Percentiles rank a stretch among this genome's conserved stretches.
phyloP scores from a whole-genome alignment of 2,797 vertebrate species.

The Leptodactylus fallax region DNA sequence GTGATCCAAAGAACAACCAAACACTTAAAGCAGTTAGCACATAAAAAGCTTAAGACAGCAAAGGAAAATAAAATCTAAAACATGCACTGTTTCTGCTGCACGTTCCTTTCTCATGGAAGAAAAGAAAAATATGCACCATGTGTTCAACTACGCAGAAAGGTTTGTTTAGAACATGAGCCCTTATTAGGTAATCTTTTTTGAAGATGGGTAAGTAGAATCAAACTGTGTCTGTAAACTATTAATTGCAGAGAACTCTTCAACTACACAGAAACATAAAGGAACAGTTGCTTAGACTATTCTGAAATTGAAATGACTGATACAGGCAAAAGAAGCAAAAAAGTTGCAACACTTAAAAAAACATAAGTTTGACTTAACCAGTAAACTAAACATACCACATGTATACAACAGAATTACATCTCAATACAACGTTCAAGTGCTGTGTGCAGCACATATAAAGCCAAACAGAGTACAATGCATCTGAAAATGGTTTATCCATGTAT shows the following conservation, averaged over 20 bases:
- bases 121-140: slow-evolving; percentile 66
- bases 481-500: too few relatives aligned
- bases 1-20: slow-evolving; percentile 43
- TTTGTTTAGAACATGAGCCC: slow-evolving; percentile 74
- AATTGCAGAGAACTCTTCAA: slow-evolving; percentile 73
- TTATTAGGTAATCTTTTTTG: slow-evolving; percentile 78
- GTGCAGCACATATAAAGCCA: too few relatives aligned
- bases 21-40: slow-evolving; percentile 22
- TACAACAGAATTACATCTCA: too few relatives aligned
- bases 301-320: slow-evolving; percentile 62
- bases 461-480: too few relatives aligned
- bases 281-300: slow-evolving; percentile 71
- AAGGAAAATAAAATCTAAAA: slow-evolving; percentile 44
- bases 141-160: slow-evolving; percentile 64
- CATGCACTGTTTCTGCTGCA: slow-evolving; percentile 56
- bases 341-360: too few relatives aligned
- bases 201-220: slow-evolving; percentile 71
- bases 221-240: slow-evolving; percentile 74
- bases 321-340: background rate
- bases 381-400: too few relatives aligned
- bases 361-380: too few relatives aligned
- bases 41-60: slow-evolving; percentile 52
- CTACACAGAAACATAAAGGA: slow-evolving; percentile 71
- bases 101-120: slow-evolving; percentile 64
- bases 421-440: too few relatives aligned